Percentiles rank a stretch among this genome's conserved stretches.
These are phyloP conservation scores for Cotesia congregata DNA, from an alignment of 2,888 invertebrate genomes.

Conservation along the genomic window DNA sequence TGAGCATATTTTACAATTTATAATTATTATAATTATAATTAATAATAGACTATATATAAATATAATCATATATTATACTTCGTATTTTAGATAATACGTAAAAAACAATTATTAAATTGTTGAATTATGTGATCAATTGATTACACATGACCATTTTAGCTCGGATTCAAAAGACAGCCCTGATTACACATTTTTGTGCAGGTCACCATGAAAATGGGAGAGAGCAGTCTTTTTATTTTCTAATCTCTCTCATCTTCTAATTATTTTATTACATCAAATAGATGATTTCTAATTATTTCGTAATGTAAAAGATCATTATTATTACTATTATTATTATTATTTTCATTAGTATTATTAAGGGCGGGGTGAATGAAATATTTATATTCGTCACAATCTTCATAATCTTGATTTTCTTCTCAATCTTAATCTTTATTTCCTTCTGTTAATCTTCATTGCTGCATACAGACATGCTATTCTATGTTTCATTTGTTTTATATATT, in stretches of 20 bases:
- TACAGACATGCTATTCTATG: slow-evolving; percentile 38
- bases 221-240: slow-evolving; percentile 48
- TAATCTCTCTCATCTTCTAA: slow-evolving; percentile 58
- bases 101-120: neutral
- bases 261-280: slow-evolving; percentile 67
- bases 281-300: slow-evolving; percentile 61
- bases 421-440: slow-evolving; percentile 29
- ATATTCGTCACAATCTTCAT: slow-evolving; percentile 37
- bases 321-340: slow-evolving; percentile 13
- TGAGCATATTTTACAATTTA: slow-evolving; percentile 1
- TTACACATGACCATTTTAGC: neutral
- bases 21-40: neutral
- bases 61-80: neutral
- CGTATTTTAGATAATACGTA: neutral
- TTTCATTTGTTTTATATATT: slow-evolving; percentile 49
- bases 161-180: slow-evolving; percentile 33
- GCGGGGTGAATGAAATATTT: slow-evolving; percentile 29
- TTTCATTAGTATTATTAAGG: slow-evolving; percentile 3
- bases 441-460: slow-evolving; percentile 27
- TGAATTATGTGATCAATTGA: neutral
- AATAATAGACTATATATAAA: slow-evolving; percentile 1
- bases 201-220: slow-evolving; percentile 48
- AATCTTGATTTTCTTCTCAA: slow-evolving; percentile 23
- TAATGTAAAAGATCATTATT: slow-evolving; percentile 53
- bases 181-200: slow-evolving; percentile 49